Conservation (phyloP, 2,113 vertebrate genomes). For the Plotosus lineatus region DNA sequence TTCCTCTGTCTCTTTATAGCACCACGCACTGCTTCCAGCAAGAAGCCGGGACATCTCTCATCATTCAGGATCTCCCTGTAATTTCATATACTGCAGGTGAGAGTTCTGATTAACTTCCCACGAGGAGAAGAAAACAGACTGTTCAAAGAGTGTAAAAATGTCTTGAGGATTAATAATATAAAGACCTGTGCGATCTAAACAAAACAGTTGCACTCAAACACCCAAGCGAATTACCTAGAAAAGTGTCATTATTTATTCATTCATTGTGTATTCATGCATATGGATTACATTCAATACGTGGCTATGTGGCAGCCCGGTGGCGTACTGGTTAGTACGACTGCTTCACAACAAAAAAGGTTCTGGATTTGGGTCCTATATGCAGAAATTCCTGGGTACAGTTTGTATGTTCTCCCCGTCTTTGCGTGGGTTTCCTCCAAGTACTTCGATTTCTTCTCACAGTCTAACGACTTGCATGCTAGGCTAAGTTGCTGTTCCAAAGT, state of each 20-base stretch:
- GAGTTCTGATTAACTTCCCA: not conserved
- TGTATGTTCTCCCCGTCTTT: too few relatives aligned
- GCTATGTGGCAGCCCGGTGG: too few relatives aligned
- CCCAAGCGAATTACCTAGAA: not conserved
- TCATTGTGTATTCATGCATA: not conserved
- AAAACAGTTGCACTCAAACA: not conserved
- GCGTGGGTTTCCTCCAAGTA: too few relatives aligned
- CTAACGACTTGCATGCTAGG: too few relatives aligned
- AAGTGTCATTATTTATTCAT: not conserved
- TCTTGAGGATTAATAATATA: not conserved
- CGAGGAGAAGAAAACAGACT: not conserved
- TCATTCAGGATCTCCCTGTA: constrained; percentile 89
- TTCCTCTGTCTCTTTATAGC: constrained; percentile 84
- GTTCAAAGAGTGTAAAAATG: not conserved
- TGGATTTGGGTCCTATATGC: too few relatives aligned
- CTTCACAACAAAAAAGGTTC: too few relatives aligned
- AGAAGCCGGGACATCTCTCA: constrained; percentile 82
- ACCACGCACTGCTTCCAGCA: constrained; percentile 83
- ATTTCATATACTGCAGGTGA: not conserved
- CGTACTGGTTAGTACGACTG: too few relatives aligned
- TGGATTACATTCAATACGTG: too few relatives aligned
- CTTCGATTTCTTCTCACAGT: too few relatives aligned
- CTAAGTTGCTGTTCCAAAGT: too few relatives aligned
- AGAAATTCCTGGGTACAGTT: too few relatives aligned
- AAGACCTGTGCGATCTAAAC: not conserved